Evolutionary conservation across 2,113 vertebrate species (phyloP).

Genomic region (Spea bombifrons): DNA sequence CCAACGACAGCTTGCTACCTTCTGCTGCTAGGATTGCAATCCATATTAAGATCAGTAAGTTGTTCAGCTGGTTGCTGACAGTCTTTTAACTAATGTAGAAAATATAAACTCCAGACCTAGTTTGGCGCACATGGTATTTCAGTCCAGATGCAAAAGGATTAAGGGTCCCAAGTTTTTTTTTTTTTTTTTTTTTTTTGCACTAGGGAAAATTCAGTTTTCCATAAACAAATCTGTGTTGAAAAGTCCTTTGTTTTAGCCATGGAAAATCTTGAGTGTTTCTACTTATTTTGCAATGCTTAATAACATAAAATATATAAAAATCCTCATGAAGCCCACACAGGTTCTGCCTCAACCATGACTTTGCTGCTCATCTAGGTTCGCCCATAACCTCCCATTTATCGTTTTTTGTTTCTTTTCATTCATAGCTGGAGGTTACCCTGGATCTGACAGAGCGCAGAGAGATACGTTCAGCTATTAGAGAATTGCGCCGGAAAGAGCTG

Average conservation of each 20-base stretch:
- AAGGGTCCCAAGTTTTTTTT: not conserved
- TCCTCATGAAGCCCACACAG: conserved; percentile 38
- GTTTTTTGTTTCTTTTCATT: conserved; percentile 5
- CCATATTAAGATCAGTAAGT: no score
- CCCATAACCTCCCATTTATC: not conserved
- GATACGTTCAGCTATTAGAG: conserved; percentile 88
- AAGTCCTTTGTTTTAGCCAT: conserved; percentile 13
- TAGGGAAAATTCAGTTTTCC: conserved; percentile 13
- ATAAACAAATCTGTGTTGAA: conserved; percentile 29
- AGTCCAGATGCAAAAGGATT: not conserved
- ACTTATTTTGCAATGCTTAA: conserved; percentile 31
- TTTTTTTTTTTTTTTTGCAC: no score
- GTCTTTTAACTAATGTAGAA: no score
- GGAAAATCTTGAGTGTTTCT: conserved; percentile 16
- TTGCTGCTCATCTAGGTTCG: not conserved
- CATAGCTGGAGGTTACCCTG: conserved; percentile 81
- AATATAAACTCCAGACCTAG: no score
- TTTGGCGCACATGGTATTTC: not conserved
- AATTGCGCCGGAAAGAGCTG: conserved; percentile 85
- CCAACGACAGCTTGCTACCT: no score
- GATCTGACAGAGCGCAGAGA: conserved; percentile 86
- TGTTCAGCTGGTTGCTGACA: no score
- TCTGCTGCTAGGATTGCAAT: no score
- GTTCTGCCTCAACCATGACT: not conserved
- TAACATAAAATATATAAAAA: not conserved